phyloP scores from a whole-genome alignment of 2,797 vertebrate species.

The Gadopsis marmoratus region DNA sequence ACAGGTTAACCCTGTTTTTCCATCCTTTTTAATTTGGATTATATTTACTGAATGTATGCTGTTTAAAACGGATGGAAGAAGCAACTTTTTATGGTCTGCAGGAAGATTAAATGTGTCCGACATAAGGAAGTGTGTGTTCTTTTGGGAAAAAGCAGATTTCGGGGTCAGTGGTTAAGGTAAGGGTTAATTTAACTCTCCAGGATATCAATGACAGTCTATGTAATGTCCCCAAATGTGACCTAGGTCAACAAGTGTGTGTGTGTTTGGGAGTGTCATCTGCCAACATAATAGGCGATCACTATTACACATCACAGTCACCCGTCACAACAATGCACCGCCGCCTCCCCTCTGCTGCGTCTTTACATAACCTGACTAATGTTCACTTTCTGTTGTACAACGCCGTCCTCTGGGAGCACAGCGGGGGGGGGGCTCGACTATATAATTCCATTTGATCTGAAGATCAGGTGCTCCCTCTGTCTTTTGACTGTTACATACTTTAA shows the following conservation, averaged over 20 bases:
- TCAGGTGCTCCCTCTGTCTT: background rate
- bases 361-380: slow-evolving; percentile 80
- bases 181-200: too few relatives aligned
- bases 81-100: background rate
- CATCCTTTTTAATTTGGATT: too few relatives aligned
- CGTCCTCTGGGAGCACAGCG: background rate
- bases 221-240: too few relatives aligned
- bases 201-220: too few relatives aligned
- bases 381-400: slow-evolving; percentile 68
- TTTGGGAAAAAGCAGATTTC: too few relatives aligned
- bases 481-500: too few relatives aligned
- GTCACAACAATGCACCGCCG: slow-evolving; percentile 34
- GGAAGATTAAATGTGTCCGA: background rate
- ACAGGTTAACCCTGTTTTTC: background rate
- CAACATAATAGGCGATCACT: background rate
- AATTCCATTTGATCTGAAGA: background rate
- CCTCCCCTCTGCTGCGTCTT: slow-evolving; percentile 44
- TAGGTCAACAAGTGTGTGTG: background rate
- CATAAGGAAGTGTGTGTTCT: background rate
- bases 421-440: background rate
- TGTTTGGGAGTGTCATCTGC: background rate
- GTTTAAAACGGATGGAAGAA: background rate
- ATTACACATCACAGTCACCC: slow-evolving; percentile 9
- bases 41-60: background rate
- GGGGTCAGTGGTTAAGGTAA: too few relatives aligned